Evolutionary conservation across 1,140 invertebrate genomes (phyloP).

Genomic region (Drosophila simulans): DNA sequence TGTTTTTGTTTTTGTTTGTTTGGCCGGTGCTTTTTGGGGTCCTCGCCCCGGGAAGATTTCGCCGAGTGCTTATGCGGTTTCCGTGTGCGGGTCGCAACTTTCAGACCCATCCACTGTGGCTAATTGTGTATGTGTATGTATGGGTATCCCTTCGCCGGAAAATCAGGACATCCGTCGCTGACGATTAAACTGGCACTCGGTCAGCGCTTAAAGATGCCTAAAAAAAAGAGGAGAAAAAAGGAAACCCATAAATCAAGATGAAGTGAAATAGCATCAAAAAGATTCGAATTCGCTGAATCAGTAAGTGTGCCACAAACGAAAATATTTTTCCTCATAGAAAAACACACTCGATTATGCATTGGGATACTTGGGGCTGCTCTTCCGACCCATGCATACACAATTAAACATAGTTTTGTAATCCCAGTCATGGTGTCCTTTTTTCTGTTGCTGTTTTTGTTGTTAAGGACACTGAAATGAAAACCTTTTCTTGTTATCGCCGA

Average conservation of each 20-base stretch:
- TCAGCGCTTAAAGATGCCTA: conserved; percentile 33
- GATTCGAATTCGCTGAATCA: conserved; percentile 24
- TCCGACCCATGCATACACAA: conserved; percentile 29
- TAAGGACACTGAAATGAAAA: conserved; percentile 23
- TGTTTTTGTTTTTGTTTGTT: conserved; percentile 38
- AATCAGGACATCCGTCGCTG: conserved; percentile 38
- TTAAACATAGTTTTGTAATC: conserved; percentile 33
- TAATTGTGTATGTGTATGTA: conserved; percentile 38
- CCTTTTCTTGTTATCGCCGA: conserved; percentile 26
- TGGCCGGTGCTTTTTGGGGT: conserved; percentile 18
- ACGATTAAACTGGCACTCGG: conserved; percentile 17
- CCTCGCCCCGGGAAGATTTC: conserved; percentile 33
- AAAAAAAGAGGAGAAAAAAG: conserved; percentile 25
- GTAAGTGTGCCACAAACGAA: conserved; percentile 12
- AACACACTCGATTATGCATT: conserved; percentile 43
- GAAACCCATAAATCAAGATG: conserved; percentile 41
- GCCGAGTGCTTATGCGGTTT: conserved; percentile 39
- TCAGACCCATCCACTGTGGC: conserved; percentile 49
- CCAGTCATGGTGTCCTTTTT: conserved; percentile 4
- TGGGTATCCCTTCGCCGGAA: conserved; percentile 11
- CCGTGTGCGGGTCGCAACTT: conserved; percentile 42
- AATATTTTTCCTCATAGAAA: conserved; percentile 15
- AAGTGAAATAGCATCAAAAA: conserved; percentile 33
- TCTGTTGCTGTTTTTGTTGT: neutral
- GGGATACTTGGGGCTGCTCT: neutral